These are phyloP conservation scores for Platorchestia sp. DNA, from an alignment of 1,140 invertebrate genomes.

Conservation along the genomic window DNA sequence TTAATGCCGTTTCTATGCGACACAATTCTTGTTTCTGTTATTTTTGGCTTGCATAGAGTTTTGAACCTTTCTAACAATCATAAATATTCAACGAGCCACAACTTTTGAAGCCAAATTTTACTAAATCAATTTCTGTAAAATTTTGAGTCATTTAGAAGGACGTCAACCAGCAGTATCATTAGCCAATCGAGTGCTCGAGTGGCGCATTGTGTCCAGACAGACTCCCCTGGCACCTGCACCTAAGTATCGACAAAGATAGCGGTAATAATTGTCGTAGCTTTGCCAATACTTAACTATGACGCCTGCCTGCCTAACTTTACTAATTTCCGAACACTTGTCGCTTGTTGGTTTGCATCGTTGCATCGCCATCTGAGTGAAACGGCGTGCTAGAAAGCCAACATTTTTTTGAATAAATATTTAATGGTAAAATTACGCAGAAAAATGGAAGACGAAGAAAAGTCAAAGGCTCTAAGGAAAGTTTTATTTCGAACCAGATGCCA, in stretches of 20 bases:
- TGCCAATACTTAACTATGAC: not conserved
- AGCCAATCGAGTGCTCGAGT: not conserved
- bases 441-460: not conserved
- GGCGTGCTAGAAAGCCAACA: not conserved
- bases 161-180: not conserved
- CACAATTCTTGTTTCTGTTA: not conserved
- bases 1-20: not conserved
- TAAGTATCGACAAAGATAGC: not conserved
- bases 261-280: not conserved
- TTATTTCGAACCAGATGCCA: not conserved
- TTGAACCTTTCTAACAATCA: not conserved
- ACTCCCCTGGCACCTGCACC: not conserved
- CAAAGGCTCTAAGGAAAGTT: not conserved
- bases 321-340: conserved; percentile 1
- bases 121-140: not conserved
- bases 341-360: not conserved
- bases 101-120: not conserved
- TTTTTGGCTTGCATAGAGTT: not conserved
- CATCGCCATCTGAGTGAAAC: not conserved
- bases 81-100: not conserved
- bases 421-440: not conserved
- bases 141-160: not conserved
- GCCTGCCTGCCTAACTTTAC: not conserved
- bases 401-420: not conserved
- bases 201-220: not conserved